Base-by-base conservation (phyloP, 1,140 invertebrate genomes). In the Bombus haemorrhoidalis region DNA sequence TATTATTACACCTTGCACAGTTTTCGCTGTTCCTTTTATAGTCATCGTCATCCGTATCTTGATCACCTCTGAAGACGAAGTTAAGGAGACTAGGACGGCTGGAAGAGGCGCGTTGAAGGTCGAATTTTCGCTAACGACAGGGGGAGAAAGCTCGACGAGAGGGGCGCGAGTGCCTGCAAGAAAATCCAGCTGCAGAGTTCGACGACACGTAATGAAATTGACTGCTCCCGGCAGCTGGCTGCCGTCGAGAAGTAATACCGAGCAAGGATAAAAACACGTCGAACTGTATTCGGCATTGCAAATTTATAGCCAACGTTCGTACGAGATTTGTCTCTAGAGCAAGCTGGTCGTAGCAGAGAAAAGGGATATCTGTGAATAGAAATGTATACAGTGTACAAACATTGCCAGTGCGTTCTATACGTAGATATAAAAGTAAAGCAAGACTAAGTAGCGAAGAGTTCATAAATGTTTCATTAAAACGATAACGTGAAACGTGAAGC, bases 131-230 rank as follows among this genome's bases (percentile, higher is more conserved):
- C n/a, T 37, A 75, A 75, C 47, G 41, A 53, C 37, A 39, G 37
- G 37, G n/a, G 64, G 47, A 57, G 15, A 57, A 69, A 75, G 62
- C 32, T 37, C 62, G 13, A 12, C 13, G 13, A n/a, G 13, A 47
- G 25, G 64, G 34, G 39, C 9, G 59, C 12, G 41, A 41, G 75
- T 41, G 74, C 47, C 47, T 28, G 64, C 47, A 85, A 85, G 68
- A 68, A 81, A 85, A 85, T 73, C 39, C 76, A 83, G 82, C 74
- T 83, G 68, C 76, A 39, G 77, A 64, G 83, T 69, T 78, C 82
- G 62, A 68, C 74, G 82, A 83, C 73, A 76, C 81, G 72, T 83
- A 83, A 83, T 77, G 74, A 83, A 77, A 83, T 83, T 83, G 73
- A 77, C 74, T 66, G 68, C 41, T 64, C 62, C 4, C 59, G 41